Conservation (phyloP, 2,888 invertebrate genomes). For the Cryptops parisi region DNA sequence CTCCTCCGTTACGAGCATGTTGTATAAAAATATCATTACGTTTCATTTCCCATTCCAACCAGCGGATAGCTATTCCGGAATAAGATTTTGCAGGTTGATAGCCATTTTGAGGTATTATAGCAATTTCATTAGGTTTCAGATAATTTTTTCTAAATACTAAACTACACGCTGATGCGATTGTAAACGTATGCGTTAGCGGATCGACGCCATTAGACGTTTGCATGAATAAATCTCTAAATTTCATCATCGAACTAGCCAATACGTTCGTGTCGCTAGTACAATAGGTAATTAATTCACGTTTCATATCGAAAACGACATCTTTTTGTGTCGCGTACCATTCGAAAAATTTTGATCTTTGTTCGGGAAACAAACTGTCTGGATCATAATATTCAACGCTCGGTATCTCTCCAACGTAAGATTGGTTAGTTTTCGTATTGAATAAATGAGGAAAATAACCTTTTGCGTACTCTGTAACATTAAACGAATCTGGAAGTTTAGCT, state of each 20-base stretch:
- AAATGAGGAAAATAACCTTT: not conserved
- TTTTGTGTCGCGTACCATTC: not conserved
- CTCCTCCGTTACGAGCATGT: not conserved
- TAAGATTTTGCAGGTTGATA: not conserved
- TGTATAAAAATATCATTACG: not conserved
- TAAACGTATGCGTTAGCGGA: not conserved
- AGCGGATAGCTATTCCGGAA: not conserved
- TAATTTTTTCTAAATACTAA: not conserved
- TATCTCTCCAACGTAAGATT: not conserved
- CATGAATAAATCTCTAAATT: not conserved
- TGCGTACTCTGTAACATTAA: not conserved
- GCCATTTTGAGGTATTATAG: not conserved
- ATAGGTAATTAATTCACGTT: not conserved
- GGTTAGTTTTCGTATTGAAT: not conserved
- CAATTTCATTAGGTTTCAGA: not conserved
- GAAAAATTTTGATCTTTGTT: not conserved
- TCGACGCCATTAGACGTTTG: not conserved
- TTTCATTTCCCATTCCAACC: conserved; percentile 6
- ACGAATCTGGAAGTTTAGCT: not conserved
- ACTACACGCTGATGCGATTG: not conserved
- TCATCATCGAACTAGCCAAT: not conserved
- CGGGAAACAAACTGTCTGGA: not conserved
- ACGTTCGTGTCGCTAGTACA: not conserved
- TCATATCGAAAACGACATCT: not conserved
- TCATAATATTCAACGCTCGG: not conserved